phyloP scores from a whole-genome alignment of 2,888 invertebrate species.

The Aphidoletes aphidimyza region DNA sequence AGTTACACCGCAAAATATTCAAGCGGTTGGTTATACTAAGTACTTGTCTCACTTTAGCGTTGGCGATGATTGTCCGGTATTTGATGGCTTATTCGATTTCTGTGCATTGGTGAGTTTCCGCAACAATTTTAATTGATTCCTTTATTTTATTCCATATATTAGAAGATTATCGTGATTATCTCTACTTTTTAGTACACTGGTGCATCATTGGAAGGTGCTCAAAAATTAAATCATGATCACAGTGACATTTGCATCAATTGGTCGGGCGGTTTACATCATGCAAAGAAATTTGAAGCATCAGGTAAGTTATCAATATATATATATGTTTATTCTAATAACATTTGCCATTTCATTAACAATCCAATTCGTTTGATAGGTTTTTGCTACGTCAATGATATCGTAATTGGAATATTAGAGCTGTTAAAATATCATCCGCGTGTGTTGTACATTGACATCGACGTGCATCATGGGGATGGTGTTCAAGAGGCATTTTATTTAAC shows the following conservation, averaged over 20 bases:
- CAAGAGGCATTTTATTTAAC: slow-evolving; percentile 98
- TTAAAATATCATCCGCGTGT: slow-evolving; percentile 94
- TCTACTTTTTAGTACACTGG: slow-evolving; percentile 85
- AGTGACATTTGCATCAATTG: slow-evolving; percentile 99
- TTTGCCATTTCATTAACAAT: background rate
- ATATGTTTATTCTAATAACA: no score
- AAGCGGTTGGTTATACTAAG: slow-evolving; percentile 83
- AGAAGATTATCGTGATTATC: background rate
- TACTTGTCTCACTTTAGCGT: slow-evolving; percentile 94
- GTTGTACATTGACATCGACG: slow-evolving; percentile 98
- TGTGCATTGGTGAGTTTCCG: slow-evolving; percentile 72
- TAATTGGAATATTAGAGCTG: slow-evolving; percentile 94
- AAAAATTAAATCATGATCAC: slow-evolving; percentile 92
- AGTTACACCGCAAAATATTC: slow-evolving; percentile 95
- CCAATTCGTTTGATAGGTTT: slow-evolving; percentile 73
- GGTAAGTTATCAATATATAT: no score
- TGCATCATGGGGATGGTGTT: slow-evolving; percentile 94
- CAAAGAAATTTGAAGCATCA: slow-evolving; percentile 99
- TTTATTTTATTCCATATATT: background rate
- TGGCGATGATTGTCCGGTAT: slow-evolving; percentile 96
- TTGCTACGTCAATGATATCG: slow-evolving; percentile 99
- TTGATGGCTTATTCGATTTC: slow-evolving; percentile 97
- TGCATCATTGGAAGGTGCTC: slow-evolving; percentile 96
- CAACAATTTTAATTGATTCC: background rate
- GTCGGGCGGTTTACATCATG: slow-evolving; percentile 99